Base-by-base conservation (phyloP, 2,797 vertebrate species). In the Galagoides demidoff region DNA sequence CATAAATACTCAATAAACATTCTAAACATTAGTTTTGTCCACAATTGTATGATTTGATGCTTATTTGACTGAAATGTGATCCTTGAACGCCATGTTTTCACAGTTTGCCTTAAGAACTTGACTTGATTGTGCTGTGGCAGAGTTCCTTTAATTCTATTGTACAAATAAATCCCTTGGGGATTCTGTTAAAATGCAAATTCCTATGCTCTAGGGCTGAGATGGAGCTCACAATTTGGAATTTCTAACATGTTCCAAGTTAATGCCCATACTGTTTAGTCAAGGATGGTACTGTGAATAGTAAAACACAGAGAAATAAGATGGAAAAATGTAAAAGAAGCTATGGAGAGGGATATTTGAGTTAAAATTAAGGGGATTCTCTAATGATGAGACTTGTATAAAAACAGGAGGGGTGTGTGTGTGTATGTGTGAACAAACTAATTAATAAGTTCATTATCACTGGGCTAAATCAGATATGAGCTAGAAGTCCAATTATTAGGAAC, bases 141-240 rank as follows among this genome's bases (percentile, higher is more conserved):
- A 71, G 31, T 88, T 95, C 66, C 43, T 71, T 84, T 71, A 90
- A 77, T 34, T 82, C 77, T 68, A 81, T 63, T 74, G 34, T 43
- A 82, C 25, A 84, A 85, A 71, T 88, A 85, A 85, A 70, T 78
- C 29, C 12, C 20, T 14, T 77, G 57, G 6, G 11, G 20, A 52
- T 95, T 90, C 79, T 92, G 31, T 85, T 90, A 82, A 95, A 87
- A 85, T 73, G 14, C 10, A 95, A 57, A 89, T 94, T 90, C 5
- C 68, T 52, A 59, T 95, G 85, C 29, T 86, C n/a, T 45, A 86
- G n/a, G 11, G 10, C 37, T 76, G 17, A 27, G 20, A 43, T 6
- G 4, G 63, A 81, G 39, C 63, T 74, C 34, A 89, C 63, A 27
- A 91, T 76, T 92, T 49, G 70, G 25, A 86, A 57, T 70, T 89